Evolutionary conservation across 2,888 invertebrate genomes (phyloP), one percentile per base, ranked within the genome.

Genomic region (Alviniconcha strummeri): DNA sequence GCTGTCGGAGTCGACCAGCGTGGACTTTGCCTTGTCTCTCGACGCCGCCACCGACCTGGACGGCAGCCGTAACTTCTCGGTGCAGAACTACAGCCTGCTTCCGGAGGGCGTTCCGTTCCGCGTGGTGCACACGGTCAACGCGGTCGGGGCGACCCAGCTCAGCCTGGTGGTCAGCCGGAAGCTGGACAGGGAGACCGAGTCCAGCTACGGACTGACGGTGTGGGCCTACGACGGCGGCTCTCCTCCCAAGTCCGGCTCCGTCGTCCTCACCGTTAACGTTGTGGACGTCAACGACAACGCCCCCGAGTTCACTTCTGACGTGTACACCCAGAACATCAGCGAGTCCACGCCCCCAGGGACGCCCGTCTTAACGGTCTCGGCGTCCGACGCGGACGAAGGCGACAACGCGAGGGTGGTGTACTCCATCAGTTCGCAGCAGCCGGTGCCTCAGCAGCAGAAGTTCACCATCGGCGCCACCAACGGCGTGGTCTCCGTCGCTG

Each of bases 241-340:
- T 83, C 88, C 92, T 96, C 90, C 97, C 96, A 84, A 97, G 97
- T 92, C 97, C 96, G n/a, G 97, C 96, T 4, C 95, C 52, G 89
- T 91, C 0, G 85, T 89, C 5, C 89, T 93, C 17, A 87, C 96
- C 94, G 97, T 99, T 82, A 97, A 98, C 92, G 98, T 99, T 0
- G 94, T 97, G 82, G 99, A 99, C 93, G 97, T 97, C 88, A 99
- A 99, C 93, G 99, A 99, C 94, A 98, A 99, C 92, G 96, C 97
- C n/a, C 99, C 99, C 0, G 96, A 96, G 5, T 99, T 99, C 84
- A 79, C 75, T 9, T 67, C 84, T 56, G 60, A 96, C 84, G 96
- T 97, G 89, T 98, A 99, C 93, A 97, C 97, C 90, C 96, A 98
- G 0, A 84, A 78, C 11, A 96, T 99, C 0, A 95, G 97, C 60